Evolutionary conservation across 1,140 invertebrate genomes (phyloP).

Genomic region (Octopus bimaculoides): DNA sequence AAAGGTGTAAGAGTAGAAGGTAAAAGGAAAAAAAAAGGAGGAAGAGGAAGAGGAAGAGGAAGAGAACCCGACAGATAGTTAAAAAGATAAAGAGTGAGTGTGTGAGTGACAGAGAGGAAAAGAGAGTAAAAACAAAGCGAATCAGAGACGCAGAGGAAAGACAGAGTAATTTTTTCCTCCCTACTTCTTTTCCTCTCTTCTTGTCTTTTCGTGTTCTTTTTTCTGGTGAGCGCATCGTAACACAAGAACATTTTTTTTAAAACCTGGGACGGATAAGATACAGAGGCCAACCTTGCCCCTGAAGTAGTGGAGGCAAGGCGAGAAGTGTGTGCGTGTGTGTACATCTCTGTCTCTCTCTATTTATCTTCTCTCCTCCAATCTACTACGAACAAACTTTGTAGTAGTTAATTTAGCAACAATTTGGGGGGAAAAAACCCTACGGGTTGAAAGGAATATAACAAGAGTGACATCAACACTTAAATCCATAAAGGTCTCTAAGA

Average conservation of each 20-base stretch:
- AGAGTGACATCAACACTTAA: not conserved
- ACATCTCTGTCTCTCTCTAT: constrained; percentile 18
- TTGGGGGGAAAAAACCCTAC: constrained; percentile 9
- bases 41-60: constrained; percentile 3
- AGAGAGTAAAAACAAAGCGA: not conserved
- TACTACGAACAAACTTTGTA: not conserved
- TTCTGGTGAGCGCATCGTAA: not conserved
- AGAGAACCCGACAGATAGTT: constrained; percentile 9
- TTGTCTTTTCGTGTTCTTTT: not conserved
- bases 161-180: constrained; percentile 9
- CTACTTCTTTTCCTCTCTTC: constrained; percentile 11
- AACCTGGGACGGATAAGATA: not conserved
- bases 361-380: constrained; percentile 16
- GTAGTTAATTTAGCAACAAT: constrained; percentile 18
- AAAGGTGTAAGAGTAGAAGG: not conserved
- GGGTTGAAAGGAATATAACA: constrained; percentile 9
- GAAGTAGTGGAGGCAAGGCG: not conserved
- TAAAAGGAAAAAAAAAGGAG: not conserved
- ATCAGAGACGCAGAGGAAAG: not conserved
- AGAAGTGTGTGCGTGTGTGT: constrained; percentile 14
- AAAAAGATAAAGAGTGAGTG: not conserved
- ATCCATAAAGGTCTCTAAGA: not conserved
- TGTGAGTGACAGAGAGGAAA: not conserved
- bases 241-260: not conserved
- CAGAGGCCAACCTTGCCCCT: no score